phyloP scores from a whole-genome alignment of 2,113 vertebrate genomes.

The Catharus minimus region DNA sequence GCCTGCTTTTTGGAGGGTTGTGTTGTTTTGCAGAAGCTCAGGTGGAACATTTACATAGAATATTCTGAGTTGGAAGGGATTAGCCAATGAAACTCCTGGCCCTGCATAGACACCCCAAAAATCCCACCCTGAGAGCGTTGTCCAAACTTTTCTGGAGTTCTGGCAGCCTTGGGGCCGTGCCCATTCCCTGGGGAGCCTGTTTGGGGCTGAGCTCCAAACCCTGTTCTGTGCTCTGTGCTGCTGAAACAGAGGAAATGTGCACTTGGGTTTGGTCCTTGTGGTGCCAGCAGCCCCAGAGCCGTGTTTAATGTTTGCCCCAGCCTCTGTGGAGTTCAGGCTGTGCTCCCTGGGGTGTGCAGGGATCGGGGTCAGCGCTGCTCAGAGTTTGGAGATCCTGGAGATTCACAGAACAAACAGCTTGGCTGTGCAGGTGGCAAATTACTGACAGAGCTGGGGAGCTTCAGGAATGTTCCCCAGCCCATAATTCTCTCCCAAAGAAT shows the following conservation, averaged over 20 bases:
- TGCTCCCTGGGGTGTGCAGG: background rate
- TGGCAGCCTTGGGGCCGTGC: background rate
- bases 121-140: background rate
- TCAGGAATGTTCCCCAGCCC: conserved; percentile 39
- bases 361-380: background rate
- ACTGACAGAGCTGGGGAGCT: conserved; percentile 40
- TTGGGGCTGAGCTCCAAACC: background rate
- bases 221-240: background rate
- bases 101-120: background rate
- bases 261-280: background rate
- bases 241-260: background rate
- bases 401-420: conserved; percentile 32
- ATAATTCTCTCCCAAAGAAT: conserved; percentile 44
- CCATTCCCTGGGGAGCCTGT: background rate
- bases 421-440: conserved; percentile 57
- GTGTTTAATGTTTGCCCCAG: background rate
- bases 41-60: background rate
- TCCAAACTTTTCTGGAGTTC: background rate
- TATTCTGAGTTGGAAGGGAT: background rate
- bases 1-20: background rate
- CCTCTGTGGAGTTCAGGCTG: background rate
- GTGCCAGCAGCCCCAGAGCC: background rate
- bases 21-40: background rate
- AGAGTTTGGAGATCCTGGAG: background rate
- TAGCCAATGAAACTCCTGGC: background rate